Base-by-base conservation (phyloP, 2,113 vertebrate species). In the Hippocampus barbouri region DNA sequence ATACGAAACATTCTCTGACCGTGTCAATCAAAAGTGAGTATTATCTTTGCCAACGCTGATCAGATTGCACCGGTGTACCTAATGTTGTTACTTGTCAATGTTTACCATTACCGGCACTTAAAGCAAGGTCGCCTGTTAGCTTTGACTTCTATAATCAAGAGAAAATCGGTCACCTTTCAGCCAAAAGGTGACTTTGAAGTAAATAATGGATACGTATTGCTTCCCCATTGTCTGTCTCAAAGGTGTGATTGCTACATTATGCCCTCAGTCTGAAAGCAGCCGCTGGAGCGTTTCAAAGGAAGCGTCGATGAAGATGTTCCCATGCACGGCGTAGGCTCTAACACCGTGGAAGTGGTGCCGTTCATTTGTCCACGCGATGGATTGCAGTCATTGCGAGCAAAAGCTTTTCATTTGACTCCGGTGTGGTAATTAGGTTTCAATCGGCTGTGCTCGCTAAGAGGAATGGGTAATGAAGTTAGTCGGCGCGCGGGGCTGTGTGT, bases 401-500 rank as follows among this genome's bases (percentile, higher is more conserved):
- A 91, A 89, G 86, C 90, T 90, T 91, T 92, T 92, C 85, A 92
- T 91, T 92, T 91, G 86, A 69, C 82, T 81, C 86, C 87, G 84
- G 87, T 87, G 86, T 87, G 81, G 89, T 90, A 91, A 92, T 90
- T 90, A 86, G 87, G 87, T 91, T 92, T 90, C 85, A 89, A 87
- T 89, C 86, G 82, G 76, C 82, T 82, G 83, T 72, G 71, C 84
- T 87, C 80, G 74, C 88, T 86, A 82, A 89, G 89, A 91, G 86
- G 86, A 88, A 90, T 88, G 83, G 72, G 70, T 91, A 92, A 91
- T 89, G 83, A 90, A 88, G 88, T 92, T 91, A 89, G 89, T 85
- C 86, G 84, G 87, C 83, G 80, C 59, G 76, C 82, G 5, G 47
- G 16, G 82, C 81, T 84, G 83, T 83, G 82, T 84, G 76, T 68